Base-by-base conservation (phyloP, 1,140 invertebrate species). In the Drosophila neocordata region DNA sequence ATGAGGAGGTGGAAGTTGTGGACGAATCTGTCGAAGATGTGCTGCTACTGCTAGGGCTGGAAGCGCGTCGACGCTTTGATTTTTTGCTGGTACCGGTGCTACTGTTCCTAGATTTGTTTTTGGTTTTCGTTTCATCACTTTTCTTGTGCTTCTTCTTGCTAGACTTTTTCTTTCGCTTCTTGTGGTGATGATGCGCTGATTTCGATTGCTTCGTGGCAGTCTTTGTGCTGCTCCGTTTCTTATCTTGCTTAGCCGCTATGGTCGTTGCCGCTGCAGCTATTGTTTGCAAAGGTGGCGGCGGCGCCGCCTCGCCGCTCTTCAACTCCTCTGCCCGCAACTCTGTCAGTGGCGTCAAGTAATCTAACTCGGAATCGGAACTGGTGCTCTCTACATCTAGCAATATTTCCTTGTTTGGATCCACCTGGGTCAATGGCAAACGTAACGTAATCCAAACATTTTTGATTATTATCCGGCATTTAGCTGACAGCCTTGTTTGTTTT, bases 321-420 rank as follows among this genome's bases (percentile, higher is more conserved):
- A 97, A 89, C 90, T 97, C 97, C 61, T 95, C 94, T 69, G 96
- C 95, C 37, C 96, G 92, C 52, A 98, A 91, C 67, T 95, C 95
- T 27, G 96, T 97, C 13, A 98, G 90, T 9, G 97, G 97, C 3
- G 97, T 97, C 1, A 94, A 92, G 91, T 96, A 96, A 65, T 97
- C 95, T 64, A 96, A 94, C 63, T 96, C 96, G 41, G 94, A 95
- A 74, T 98, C 96, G 72, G 97, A 98, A 60, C 97, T 98, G 12
- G 98, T 99, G 80, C 97, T 98, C 81, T 97, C 98, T 1, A 99
- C 97, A 92, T 99, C 98, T 62, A 99, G 92, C 1, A 99, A 95
- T 73, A 98, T 97, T 89, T 98, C 97, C 91, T 96, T 97, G 77
- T 96, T 95, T 5, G 95, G 95, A 87, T 96, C 95, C 18, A 96